Evolutionary conservation across 2,888 invertebrate genomes (phyloP).

Genomic region (Yponomeuta evonymella): DNA sequence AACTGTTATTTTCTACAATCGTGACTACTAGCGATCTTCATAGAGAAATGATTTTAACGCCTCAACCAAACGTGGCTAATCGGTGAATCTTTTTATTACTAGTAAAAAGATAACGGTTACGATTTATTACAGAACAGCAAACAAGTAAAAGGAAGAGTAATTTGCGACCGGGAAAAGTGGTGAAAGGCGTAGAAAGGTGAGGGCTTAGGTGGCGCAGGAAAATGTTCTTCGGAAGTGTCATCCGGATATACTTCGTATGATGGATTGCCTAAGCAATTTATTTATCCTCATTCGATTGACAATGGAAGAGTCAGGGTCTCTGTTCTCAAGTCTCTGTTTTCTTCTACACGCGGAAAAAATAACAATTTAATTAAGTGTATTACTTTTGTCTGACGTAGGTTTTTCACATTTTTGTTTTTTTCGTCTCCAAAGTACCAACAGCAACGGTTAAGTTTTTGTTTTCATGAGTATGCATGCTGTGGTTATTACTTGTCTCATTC

Average conservation of each 20-base stretch:
- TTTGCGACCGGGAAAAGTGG: slow-evolving; percentile 29
- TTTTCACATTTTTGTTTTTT: no score
- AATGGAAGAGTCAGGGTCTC: not conserved
- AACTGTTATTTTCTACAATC: not conserved
- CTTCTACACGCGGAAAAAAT: not conserved
- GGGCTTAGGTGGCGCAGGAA: slow-evolving; percentile 4
- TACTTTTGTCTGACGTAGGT: no score
- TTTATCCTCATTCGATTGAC: no score
- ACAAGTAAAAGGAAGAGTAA: slow-evolving; percentile 27
- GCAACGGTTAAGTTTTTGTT: no score
- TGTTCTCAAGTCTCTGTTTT: not conserved
- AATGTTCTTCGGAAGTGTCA: not conserved
- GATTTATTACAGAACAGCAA: not conserved
- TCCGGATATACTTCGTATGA: no score
- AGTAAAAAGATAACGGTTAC: not conserved
- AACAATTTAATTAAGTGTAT: no score
- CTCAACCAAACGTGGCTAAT: slow-evolving; percentile 3
- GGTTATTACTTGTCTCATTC: no score
- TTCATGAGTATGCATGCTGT: no score
- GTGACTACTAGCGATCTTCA: not conserved
- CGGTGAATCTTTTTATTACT: slow-evolving; percentile 8
- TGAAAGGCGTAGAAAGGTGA: slow-evolving; percentile 40
- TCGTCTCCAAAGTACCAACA: no score
- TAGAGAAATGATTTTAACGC: not conserved
- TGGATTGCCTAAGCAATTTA: no score